Evolutionary conservation across 2,113 vertebrate species (phyloP).

Genomic region (Megaceryle maxima): DNA sequence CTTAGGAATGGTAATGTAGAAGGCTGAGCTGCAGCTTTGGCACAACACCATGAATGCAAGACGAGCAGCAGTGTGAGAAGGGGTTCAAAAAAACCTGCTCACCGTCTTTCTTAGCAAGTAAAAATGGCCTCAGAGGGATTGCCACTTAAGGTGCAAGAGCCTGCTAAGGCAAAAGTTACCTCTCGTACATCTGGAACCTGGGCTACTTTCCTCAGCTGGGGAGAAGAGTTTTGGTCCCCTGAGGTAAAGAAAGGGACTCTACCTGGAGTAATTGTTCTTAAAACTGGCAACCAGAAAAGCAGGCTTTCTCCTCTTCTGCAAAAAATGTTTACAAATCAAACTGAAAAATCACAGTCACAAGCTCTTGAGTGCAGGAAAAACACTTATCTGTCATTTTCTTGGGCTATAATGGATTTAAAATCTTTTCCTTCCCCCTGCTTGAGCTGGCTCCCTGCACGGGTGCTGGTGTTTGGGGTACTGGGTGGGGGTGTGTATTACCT

Average conservation of each 20-base stretch:
- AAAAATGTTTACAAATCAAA: not conserved
- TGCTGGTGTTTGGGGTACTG: not conserved
- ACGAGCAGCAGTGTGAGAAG: not conserved
- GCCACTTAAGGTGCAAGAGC: rapidly evolving
- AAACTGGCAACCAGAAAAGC: not conserved
- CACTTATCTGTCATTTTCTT: not conserved
- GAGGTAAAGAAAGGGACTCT: not conserved
- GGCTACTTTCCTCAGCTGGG: not conserved
- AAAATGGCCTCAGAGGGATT: not conserved
- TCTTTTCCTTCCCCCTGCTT: not conserved
- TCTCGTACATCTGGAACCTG: not conserved
- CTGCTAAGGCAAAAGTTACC: not conserved
- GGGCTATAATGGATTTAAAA: not conserved
- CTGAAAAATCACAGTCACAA: not conserved
- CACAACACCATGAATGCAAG: not conserved
- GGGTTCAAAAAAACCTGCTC: not conserved
- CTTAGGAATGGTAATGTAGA: not conserved
- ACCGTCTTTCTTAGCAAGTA: not conserved
- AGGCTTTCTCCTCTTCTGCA: not conserved
- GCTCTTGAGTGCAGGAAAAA: not conserved
- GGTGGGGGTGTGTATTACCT: not conserved
- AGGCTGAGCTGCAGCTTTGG: not conserved
- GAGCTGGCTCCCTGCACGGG: not conserved
- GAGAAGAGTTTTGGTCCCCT: not conserved
- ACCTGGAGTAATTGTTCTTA: not conserved